Evolutionary conservation across 2,797 vertebrate species (phyloP).

Genomic region (Phrynocephalus guinanensis): DNA sequence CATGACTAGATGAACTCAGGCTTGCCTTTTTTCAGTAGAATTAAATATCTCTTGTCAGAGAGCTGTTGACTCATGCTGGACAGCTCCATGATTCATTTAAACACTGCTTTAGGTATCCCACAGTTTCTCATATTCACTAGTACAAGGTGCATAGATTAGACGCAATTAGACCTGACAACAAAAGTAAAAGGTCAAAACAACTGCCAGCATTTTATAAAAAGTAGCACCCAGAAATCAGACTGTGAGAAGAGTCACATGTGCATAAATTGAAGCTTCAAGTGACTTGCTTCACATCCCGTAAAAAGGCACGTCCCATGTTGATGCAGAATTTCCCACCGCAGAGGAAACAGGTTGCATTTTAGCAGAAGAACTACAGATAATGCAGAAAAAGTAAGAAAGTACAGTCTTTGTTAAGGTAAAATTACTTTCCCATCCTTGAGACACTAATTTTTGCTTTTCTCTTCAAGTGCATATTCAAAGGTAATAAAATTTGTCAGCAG

Average conservation of each 20-base stretch:
- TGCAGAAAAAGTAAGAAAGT: background rate
- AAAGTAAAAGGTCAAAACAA: background rate
- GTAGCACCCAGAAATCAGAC: background rate
- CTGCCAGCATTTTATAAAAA: background rate
- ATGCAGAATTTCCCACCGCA: background rate
- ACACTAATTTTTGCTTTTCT: background rate
- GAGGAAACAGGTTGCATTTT: background rate
- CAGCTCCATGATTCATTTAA: background rate
- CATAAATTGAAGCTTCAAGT: background rate
- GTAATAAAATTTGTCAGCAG: background rate
- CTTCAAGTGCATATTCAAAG: background rate
- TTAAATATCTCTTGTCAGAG: background rate
- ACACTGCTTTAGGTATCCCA: background rate
- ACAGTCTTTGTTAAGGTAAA: background rate
- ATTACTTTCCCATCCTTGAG: background rate
- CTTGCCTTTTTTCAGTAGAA: background rate
- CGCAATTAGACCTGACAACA: background rate
- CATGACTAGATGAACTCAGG: background rate
- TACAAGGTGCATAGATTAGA: background rate
- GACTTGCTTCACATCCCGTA: background rate
- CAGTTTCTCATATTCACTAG: background rate
- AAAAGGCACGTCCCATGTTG: background rate
- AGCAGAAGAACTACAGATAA: background rate
- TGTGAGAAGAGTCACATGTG: background rate
- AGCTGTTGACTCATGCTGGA: background rate